Percentiles rank a stretch among this genome's conserved stretches.
Conservation (phyloP, 2,888 invertebrate genomes). For the Augochlorella aurata region DNA sequence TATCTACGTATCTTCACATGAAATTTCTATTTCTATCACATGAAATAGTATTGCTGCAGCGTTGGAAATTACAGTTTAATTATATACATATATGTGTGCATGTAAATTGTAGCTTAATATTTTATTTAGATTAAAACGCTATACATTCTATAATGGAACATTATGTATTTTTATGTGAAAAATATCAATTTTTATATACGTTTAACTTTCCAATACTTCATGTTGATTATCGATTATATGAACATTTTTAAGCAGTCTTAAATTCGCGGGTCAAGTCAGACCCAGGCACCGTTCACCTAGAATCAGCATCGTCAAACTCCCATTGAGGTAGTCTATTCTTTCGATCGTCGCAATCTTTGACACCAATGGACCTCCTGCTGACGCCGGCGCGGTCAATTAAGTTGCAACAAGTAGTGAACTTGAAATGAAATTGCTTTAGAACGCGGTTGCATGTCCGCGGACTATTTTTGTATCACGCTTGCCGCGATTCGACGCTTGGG, state of each 20-base stretch:
- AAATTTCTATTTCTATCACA: not conserved
- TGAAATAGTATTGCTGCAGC: not conserved
- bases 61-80: no score
- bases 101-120: no score
- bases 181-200: no score
- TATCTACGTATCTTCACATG: no score
- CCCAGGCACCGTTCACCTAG: not conserved
- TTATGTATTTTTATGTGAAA: no score
- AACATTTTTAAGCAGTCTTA: not conserved
- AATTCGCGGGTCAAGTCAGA: not conserved
- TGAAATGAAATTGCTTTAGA: conserved; percentile 5
- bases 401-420: conserved; percentile 8
- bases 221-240: no score
- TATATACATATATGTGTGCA: no score
- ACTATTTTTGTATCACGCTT: conserved; percentile 29
- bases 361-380: not conserved
- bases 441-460: not conserved
- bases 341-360: conserved; percentile 4
- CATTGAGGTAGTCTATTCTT: not conserved
- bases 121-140: no score
- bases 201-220: no score
- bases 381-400: conserved; percentile 13
- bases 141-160: no score
- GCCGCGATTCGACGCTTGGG: conserved; percentile 10
- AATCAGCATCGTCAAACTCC: not conserved